phyloP scores from a whole-genome alignment of 1,140 invertebrate genomes.

The Augochlora pura region DNA sequence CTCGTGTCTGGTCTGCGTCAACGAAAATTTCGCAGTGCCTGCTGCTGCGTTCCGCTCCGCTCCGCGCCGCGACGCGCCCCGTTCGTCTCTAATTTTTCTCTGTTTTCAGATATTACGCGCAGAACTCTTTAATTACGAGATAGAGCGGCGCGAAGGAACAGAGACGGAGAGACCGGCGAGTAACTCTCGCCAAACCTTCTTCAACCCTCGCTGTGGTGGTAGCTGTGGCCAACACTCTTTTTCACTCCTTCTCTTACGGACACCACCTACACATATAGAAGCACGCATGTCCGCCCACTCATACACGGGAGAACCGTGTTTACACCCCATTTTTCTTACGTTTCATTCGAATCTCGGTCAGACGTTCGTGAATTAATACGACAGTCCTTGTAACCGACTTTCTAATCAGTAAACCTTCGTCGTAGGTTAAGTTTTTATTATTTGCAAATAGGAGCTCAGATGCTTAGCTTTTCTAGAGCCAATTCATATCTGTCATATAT shows the following conservation, averaged over 20 bases:
- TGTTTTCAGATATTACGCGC: constrained; percentile 56
- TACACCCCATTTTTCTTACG: constrained; percentile 51
- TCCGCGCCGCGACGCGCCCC: not conserved
- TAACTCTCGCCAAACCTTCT: constrained; percentile 37
- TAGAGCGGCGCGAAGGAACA: constrained; percentile 29
- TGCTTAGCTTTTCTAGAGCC: too few relatives aligned
- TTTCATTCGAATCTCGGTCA: constrained; percentile 54
- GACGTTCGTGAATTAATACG: constrained; percentile 54
- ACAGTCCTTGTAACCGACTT: constrained; percentile 7
- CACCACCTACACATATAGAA: not conserved
- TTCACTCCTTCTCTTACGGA: not conserved
- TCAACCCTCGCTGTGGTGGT: not conserved
- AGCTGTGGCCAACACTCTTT: not conserved
- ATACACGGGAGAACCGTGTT: constrained; percentile 14
- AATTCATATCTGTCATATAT: too few relatives aligned
- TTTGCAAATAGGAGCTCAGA: not conserved
- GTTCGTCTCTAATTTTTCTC: constrained; percentile 53
- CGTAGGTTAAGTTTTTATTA: not conserved
- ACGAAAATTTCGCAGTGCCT: constrained; percentile 15
- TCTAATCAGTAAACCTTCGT: constrained; percentile 20
- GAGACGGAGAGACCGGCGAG: constrained; percentile 44
- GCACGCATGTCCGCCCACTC: too few relatives aligned
- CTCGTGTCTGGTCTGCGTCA: not conserved
- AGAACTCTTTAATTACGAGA: constrained; percentile 58
- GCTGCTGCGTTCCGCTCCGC: not conserved